These are phyloP conservation scores for Drosophila peninsularis DNA, from an alignment of 2,888 invertebrate genomes.

Conservation along the genomic window DNA sequence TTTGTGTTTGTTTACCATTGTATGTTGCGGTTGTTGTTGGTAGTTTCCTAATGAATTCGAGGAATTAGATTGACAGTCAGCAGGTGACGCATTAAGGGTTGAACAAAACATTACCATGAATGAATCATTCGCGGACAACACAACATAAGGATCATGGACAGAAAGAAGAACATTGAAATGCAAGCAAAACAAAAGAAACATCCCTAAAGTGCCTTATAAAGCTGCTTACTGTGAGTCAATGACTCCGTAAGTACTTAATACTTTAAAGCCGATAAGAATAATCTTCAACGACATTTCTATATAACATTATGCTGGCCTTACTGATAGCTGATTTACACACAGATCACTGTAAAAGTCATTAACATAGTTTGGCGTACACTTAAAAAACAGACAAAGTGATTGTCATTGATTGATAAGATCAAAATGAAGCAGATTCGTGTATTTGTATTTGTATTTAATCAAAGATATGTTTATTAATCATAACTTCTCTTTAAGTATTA, in stretches of 20 bases:
- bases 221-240: constrained; percentile 2
- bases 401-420: not conserved
- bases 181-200: not conserved
- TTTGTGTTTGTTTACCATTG: constrained; percentile 26
- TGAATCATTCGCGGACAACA: constrained; percentile 24
- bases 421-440: not conserved
- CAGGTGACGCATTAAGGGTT: constrained; percentile 46
- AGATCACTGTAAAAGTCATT: constrained; percentile 12
- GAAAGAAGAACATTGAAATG: not conserved
- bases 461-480: too few species aligned
- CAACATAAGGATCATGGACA: constrained; percentile 3
- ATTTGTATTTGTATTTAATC: too few species aligned
- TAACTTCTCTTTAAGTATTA: not conserved
- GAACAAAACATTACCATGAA: not conserved
- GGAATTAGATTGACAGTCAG: constrained; percentile 33
- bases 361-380: not conserved
- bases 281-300: not conserved
- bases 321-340: not conserved
- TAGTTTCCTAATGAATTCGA: constrained; percentile 57
- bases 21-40: constrained; percentile 37
- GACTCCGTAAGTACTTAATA: not conserved
- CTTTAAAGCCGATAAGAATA: constrained; percentile 12
- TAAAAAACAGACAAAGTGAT: not conserved
- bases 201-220: not conserved
- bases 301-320: constrained; percentile 3